phyloP scores from a whole-genome alignment of 2,888 invertebrate species.

The Harmothoe impar region DNA sequence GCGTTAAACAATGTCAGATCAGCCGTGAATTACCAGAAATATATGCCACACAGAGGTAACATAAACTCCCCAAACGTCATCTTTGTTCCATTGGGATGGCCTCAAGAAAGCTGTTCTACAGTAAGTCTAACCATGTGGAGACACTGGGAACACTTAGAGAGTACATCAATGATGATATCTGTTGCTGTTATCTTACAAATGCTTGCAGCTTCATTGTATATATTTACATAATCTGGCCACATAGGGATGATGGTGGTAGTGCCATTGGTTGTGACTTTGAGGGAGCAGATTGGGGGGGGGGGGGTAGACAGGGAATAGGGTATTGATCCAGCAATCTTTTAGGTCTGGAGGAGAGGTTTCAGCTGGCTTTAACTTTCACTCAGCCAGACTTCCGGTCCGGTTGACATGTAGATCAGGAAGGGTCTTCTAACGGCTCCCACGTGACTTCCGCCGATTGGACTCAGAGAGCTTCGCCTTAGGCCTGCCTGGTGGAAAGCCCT shows the following conservation, averaged over 20 bases:
- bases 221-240: neutral
- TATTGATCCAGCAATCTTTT: slow-evolving; percentile 21
- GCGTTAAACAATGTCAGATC: neutral
- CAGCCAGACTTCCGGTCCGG: slow-evolving; percentile 21
- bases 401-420: neutral
- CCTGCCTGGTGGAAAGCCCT: neutral
- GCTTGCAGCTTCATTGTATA: neutral
- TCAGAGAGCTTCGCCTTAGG: neutral
- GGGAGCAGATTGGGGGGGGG: too few species aligned
- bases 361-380: neutral
- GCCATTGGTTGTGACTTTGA: too few species aligned
- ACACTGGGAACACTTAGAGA: too few species aligned
- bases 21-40: slow-evolving; percentile 19
- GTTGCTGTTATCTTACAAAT: neutral
- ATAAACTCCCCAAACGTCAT: neutral
- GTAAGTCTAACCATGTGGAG: neutral
- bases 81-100: neutral
- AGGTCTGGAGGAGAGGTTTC: neutral
- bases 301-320: too few species aligned
- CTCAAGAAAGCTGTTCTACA: neutral
- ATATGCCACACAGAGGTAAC: neutral
- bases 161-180: neutral
- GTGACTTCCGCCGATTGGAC: slow-evolving; percentile 16
- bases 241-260: neutral
- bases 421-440: neutral